Percentiles rank a stretch among this genome's conserved stretches.
Evolutionary conservation across 2,888 invertebrate species (phyloP).

Genomic region (Panopea generosa): DNA sequence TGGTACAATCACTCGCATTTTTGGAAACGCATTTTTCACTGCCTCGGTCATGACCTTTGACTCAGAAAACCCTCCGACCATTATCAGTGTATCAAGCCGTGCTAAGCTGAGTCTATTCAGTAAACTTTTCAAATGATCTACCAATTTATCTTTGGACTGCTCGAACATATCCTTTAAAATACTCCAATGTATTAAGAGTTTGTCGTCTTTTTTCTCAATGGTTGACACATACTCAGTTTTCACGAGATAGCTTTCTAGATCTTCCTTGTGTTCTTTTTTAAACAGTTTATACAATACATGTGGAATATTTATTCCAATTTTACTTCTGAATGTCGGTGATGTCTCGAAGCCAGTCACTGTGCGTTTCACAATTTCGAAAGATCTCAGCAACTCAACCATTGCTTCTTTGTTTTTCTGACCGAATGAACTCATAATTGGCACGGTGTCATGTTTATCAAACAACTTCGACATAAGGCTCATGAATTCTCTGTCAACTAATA

Average conservation of each 20-base stretch:
- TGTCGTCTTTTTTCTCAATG: neutral
- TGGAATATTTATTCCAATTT: no score
- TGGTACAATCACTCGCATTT: slow-evolving; percentile 20
- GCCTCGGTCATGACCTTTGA: neutral
- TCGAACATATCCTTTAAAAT: neutral
- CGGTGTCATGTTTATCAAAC: neutral
- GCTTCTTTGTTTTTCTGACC: slow-evolving; percentile 3
- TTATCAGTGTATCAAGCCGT: neutral
- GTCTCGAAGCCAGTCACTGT: no score
- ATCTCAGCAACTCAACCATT: slow-evolving; percentile 6
- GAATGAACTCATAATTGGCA: slow-evolving; percentile 5
- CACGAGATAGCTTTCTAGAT: neutral
- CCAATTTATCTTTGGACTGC: neutral
- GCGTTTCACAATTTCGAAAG: slow-evolving; percentile 26
- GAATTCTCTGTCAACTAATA: neutral
- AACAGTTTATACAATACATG: no score
- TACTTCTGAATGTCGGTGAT: no score
- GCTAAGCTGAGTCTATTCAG: neutral
- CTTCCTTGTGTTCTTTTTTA: no score
- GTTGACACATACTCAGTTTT: neutral
- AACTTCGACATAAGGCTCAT: neutral
- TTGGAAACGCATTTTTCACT: slow-evolving; percentile 5
- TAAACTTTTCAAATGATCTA: neutral
- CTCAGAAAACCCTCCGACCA: slow-evolving; percentile 14
- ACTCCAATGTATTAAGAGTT: neutral